Conservation (phyloP, 2,888 invertebrate genomes). For the Stratiomys singularior region DNA sequence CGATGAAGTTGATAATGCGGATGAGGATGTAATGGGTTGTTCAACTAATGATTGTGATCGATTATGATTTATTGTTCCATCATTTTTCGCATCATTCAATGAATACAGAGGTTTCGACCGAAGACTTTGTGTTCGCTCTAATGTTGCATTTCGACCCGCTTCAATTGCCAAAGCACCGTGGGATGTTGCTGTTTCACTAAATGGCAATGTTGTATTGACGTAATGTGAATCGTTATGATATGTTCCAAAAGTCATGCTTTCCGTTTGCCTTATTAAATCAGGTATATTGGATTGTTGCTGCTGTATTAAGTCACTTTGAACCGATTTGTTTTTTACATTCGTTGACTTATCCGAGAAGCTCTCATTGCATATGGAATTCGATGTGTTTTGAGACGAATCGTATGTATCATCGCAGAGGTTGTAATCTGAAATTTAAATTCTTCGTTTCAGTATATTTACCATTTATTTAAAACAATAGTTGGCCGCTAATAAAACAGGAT, state of each 20-base stretch:
- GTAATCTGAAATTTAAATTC: slow-evolving; percentile 49
- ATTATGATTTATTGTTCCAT: slow-evolving; percentile 45
- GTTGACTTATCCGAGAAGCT: not conserved
- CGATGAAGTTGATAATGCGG: slow-evolving; percentile 44
- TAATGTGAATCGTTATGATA: slow-evolving; percentile 59
- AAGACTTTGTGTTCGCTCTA: slow-evolving; percentile 53
- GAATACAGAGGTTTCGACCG: slow-evolving; percentile 27
- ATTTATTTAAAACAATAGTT: no score
- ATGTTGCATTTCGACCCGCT: not conserved
- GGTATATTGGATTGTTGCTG: slow-evolving; percentile 20
- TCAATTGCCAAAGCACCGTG: not conserved
- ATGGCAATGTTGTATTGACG: slow-evolving; percentile 60
- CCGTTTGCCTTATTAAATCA: slow-evolving; percentile 47
- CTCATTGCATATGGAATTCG: not conserved
- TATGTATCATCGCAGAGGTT: slow-evolving; percentile 48
- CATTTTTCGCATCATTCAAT: slow-evolving; percentile 6
- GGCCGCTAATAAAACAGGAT: no score
- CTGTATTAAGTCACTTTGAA: not conserved
- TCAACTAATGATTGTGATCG: slow-evolving; percentile 52
- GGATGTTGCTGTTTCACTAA: not conserved
- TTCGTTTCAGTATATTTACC: not conserved
- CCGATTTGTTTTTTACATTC: slow-evolving; percentile 19
- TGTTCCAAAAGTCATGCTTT: slow-evolving; percentile 50
- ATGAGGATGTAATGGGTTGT: slow-evolving; percentile 47
- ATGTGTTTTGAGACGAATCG: slow-evolving; percentile 21